A percentile compares a stretch with the other conserved stretches of the same genome.
Conservation (phyloP, 2,113 vertebrate species). For the Sorex fumeus region DNA sequence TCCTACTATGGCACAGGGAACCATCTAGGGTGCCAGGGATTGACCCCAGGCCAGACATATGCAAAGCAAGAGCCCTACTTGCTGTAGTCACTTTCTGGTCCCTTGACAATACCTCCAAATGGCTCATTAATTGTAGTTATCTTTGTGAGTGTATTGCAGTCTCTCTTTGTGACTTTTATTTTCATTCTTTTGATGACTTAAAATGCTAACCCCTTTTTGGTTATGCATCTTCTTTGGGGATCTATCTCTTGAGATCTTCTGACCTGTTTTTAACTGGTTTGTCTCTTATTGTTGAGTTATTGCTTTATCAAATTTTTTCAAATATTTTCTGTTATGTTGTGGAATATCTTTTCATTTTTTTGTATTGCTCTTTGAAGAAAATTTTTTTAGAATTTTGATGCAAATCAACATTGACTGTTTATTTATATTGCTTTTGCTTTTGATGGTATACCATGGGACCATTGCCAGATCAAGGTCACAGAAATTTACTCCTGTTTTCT, state of each 20-base stretch:
- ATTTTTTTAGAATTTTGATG: neutral
- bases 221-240: neutral
- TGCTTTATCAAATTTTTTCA: neutral
- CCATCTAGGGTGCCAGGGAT: too few relatives aligned
- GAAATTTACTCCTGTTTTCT: slow-evolving; percentile 1
- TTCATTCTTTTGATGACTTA: neutral
- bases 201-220: neutral
- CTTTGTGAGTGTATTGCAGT: neutral
- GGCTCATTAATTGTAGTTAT: neutral
- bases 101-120: neutral
- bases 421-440: too few relatives aligned
- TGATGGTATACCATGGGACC: neutral
- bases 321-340: too few relatives aligned
- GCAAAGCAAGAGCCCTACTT: too few relatives aligned
- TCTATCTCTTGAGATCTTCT: neutral
- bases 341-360: neutral
- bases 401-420: neutral
- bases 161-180: slow-evolving; percentile 5
- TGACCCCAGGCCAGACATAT: too few relatives aligned
- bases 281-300: neutral
- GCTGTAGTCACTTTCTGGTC: too few relatives aligned
- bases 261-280: neutral
- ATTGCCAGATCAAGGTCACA: neutral
- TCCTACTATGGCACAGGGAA: too few relatives aligned
- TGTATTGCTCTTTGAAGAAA: neutral